Conservation (phyloP, 1,140 invertebrate genomes). For the Delia radicum region DNA sequence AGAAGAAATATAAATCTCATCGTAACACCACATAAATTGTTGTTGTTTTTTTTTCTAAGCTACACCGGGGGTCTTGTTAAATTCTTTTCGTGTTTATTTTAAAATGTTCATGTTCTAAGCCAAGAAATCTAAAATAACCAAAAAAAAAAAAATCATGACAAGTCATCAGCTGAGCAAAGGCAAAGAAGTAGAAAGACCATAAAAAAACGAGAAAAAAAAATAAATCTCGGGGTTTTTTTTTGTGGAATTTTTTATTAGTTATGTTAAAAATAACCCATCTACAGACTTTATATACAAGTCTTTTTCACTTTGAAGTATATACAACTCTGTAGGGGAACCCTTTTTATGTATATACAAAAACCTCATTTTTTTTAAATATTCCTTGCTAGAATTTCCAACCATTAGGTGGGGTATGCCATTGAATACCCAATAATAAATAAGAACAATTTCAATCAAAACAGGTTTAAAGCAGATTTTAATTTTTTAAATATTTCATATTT, state of each 20-base stretch:
- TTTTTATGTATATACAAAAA: not conserved
- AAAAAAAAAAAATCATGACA: not conserved
- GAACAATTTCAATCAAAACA: not conserved
- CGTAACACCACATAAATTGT: not conserved
- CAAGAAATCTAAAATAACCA: not conserved
- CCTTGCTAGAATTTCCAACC: not conserved
- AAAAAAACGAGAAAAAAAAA: not conserved
- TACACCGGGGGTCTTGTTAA: slow-evolving; percentile 8
- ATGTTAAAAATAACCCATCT: not conserved
- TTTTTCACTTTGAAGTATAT: not conserved
- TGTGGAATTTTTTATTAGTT: not conserved
- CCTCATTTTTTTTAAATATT: not conserved
- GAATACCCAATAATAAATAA: too few relatives aligned
- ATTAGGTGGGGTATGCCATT: not conserved
- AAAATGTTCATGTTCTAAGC: not conserved
- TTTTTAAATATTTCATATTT: not conserved
- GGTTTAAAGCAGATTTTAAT: too few relatives aligned
- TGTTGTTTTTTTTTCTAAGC: not conserved
- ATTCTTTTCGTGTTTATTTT: not conserved
- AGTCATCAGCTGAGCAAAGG: slow-evolving; percentile 24
- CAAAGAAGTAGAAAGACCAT: not conserved
- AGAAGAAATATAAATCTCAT: not conserved
- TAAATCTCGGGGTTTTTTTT: too few relatives aligned
- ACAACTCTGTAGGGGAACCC: slow-evolving; percentile 7
- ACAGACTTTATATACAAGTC: not conserved